Evolutionary conservation across 2,797 vertebrate species (phyloP).

Genomic region (Cottoperca gobio): DNA sequence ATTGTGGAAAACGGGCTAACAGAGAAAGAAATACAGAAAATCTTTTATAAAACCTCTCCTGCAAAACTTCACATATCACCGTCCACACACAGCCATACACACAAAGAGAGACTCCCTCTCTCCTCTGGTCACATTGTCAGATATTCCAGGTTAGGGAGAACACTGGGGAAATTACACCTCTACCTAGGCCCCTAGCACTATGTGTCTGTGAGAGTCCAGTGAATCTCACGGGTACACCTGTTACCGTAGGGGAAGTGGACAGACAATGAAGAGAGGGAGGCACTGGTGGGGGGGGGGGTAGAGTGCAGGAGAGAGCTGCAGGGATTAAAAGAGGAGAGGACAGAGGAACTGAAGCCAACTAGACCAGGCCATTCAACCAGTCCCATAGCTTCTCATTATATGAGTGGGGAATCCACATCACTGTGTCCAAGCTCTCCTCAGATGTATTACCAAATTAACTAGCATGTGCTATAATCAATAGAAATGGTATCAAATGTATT

Average conservation of each 20-base stretch:
- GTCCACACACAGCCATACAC: slow-evolving; percentile 3
- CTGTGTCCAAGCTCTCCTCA: slow-evolving; percentile 42
- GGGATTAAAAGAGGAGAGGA: slow-evolving; percentile 63
- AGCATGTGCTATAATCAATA: slow-evolving; percentile 41
- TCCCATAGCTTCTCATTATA: slow-evolving; percentile 70
- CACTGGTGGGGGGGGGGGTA: slow-evolving; percentile 11
- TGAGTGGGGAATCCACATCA: slow-evolving; percentile 51
- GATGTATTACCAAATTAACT: slow-evolving; percentile 45
- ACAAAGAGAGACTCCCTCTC: slow-evolving; percentile 7
- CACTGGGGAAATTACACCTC: slow-evolving; percentile 79
- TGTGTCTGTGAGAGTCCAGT: slow-evolving; percentile 38
- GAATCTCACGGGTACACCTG: slow-evolving; percentile 57
- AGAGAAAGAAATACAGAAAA: slow-evolving; percentile 43
- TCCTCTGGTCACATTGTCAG: slow-evolving; percentile 71
- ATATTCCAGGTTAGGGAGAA: slow-evolving; percentile 80
- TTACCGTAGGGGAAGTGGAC: slow-evolving; percentile 72
- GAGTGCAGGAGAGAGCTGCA: slow-evolving; percentile 56
- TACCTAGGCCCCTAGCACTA: slow-evolving; percentile 64
- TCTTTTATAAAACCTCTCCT: slow-evolving; percentile 13
- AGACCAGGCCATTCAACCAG: slow-evolving; percentile 36
- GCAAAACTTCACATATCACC: slow-evolving; percentile 46
- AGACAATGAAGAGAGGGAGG: slow-evolving; percentile 70
- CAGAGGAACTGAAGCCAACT: slow-evolving; percentile 56
- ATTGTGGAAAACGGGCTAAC: slow-evolving; percentile 12
- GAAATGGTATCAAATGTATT: background rate